phyloP scores from a whole-genome alignment of 35 echinoderm and acorn worm species.

The Eucidaris tribuloides region DNA sequence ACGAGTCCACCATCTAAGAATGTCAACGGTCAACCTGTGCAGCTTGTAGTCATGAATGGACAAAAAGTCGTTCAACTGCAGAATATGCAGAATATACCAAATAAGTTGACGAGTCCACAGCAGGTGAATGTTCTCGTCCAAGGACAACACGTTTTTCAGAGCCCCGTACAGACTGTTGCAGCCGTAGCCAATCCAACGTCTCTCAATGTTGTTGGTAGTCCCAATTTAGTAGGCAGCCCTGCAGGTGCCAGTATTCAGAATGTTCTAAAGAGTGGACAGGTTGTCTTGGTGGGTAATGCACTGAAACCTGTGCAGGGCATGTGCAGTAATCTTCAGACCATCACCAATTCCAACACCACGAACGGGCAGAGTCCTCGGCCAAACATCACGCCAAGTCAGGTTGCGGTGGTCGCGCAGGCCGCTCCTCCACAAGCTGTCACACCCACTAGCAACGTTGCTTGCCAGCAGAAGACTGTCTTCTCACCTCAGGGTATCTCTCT shows the following conservation, averaged over 20 bases:
- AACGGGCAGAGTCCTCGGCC: neutral
- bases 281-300: constrained; percentile 1
- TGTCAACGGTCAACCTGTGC: constrained; percentile 12
- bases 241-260: constrained; percentile 14
- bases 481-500: constrained; percentile 9
- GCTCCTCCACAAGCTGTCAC: neutral
- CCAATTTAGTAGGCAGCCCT: constrained; percentile 5
- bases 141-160: constrained; percentile 9
- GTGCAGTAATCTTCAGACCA: neutral
- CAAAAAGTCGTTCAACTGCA: constrained; percentile 30
- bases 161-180: neutral
- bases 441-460: no score
- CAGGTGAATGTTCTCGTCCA: constrained; percentile 14
- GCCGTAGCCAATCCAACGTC: neutral
- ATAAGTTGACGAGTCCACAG: constrained; percentile 1
- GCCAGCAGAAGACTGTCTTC: no score
- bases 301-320: neutral
- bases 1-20: constrained; percentile 18
- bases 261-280: neutral
- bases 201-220: constrained; percentile 22
- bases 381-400: neutral
- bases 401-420: neutral
- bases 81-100: neutral
- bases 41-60: constrained; percentile 30
- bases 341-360: constrained; percentile 1